Conservation (phyloP, 1,140 invertebrate species). For the Calosoma granatense region DNA sequence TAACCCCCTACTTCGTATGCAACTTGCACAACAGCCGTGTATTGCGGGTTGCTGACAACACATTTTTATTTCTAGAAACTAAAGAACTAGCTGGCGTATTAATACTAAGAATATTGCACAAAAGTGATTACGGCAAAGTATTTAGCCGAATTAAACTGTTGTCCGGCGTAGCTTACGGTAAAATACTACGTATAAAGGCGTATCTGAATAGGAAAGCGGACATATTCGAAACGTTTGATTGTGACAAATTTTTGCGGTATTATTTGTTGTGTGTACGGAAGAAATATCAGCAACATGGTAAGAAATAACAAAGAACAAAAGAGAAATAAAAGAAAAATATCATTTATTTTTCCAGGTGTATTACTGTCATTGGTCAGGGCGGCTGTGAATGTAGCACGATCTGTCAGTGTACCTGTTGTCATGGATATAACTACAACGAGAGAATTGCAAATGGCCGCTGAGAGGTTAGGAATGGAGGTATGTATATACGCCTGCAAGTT, state of each 20-base stretch:
- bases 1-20: constrained; percentile 9
- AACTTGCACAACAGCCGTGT: not conserved
- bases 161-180: constrained; percentile 30
- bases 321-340: not conserved
- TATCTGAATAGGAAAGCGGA: constrained; percentile 31
- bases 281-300: constrained; percentile 29
- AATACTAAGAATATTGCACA: constrained; percentile 23
- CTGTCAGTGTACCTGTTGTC: constrained; percentile 38
- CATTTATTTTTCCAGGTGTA: constrained; percentile 33
- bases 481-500: too few species aligned
- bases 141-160: constrained; percentile 25
- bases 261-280: constrained; percentile 35
- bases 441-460: constrained; percentile 36
- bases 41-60: too few species aligned
- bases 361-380: constrained; percentile 37
- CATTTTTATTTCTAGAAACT: constrained; percentile 11
- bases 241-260: constrained; percentile 29
- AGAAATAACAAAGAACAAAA: not conserved
- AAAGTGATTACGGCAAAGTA: constrained; percentile 26
- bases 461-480: constrained; percentile 38
- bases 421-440: constrained; percentile 43
- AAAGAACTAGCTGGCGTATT: constrained; percentile 24
- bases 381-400: constrained; percentile 35
- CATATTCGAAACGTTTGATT: constrained; percentile 27
- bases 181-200: constrained; percentile 32